These are phyloP conservation scores for Sisyra terminalis DNA, from an alignment of 2,888 invertebrate genomes.

Conservation along the genomic window DNA sequence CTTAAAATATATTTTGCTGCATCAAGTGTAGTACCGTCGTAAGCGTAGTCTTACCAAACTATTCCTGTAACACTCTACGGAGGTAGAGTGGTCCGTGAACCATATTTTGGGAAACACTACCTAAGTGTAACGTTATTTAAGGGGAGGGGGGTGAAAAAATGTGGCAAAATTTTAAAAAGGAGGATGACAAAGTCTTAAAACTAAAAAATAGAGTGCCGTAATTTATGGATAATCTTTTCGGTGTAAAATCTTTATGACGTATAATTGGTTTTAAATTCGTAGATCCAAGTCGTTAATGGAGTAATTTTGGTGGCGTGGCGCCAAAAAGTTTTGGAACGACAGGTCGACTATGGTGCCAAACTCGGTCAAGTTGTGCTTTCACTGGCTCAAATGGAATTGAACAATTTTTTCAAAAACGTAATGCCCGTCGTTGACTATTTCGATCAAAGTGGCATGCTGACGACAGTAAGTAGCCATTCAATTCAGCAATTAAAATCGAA, in stretches of 20 bases:
- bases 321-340: constrained; percentile 68
- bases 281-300: constrained; percentile 81
- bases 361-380: constrained; percentile 72
- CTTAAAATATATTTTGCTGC: too few relatives aligned
- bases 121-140: too few relatives aligned
- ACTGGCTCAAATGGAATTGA: constrained; percentile 73
- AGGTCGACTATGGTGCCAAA: constrained; percentile 81
- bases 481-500: too few relatives aligned
- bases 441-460: constrained; percentile 67
- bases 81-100: too few relatives aligned
- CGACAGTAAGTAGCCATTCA: constrained; percentile 40
- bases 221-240: neutral
- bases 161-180: neutral
- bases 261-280: constrained; percentile 14
- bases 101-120: too few relatives aligned
- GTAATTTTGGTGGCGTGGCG: constrained; percentile 77
- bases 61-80: too few relatives aligned
- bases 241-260: neutral
- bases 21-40: too few relatives aligned
- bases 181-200: neutral
- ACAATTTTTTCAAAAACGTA: constrained; percentile 76
- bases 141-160: too few relatives aligned
- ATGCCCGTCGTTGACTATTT: constrained; percentile 85
- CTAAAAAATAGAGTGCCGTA: too few relatives aligned
- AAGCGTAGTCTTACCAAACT: too few relatives aligned